Conservation (phyloP, 2,797 vertebrate genomes). For the Miopithecus talapoin region DNA sequence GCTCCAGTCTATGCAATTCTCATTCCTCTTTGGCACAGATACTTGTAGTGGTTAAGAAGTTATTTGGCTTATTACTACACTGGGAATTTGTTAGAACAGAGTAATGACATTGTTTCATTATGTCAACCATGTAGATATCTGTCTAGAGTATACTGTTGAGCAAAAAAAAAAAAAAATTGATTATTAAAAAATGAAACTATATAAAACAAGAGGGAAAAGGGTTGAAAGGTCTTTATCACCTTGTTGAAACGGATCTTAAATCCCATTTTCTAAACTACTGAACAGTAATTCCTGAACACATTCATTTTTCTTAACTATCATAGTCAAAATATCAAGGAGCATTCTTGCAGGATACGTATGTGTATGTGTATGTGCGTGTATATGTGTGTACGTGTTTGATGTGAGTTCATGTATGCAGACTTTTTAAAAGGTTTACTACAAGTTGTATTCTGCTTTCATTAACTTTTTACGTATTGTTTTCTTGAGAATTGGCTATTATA, state of each 20-base stretch:
- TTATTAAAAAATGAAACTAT: conserved; percentile 64
- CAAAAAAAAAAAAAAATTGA: conserved; percentile 69
- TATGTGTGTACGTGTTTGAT: not conserved
- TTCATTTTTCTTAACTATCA: conserved; percentile 75
- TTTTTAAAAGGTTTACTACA: conserved; percentile 37
- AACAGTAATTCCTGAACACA: conserved; percentile 73
- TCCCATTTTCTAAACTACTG: conserved; percentile 79
- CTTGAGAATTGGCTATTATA: conserved; percentile 52
- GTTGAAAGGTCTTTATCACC: conserved; percentile 79
- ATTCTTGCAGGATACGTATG: not conserved
- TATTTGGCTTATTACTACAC: conserved; percentile 79
- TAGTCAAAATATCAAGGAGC: conserved; percentile 48
- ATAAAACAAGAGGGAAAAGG: conserved; percentile 58
- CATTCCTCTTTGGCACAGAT: conserved; percentile 78
- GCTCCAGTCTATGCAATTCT: conserved; percentile 66
- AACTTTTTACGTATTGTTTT: conserved; percentile 33
- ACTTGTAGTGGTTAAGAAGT: conserved; percentile 45
- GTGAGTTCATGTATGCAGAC: not conserved
- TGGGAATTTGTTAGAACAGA: conserved; percentile 80
- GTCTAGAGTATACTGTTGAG: conserved; percentile 64
- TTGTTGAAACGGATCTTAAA: conserved; percentile 81
- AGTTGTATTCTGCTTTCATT: conserved; percentile 38
- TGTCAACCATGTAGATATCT: conserved; percentile 82
- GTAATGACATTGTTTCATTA: conserved; percentile 80
- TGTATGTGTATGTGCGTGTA: accelerated